These are phyloP conservation scores for Heterocephalus glaber DNA, from an alignment of 2,113 vertebrate species.

Conservation along the genomic window DNA sequence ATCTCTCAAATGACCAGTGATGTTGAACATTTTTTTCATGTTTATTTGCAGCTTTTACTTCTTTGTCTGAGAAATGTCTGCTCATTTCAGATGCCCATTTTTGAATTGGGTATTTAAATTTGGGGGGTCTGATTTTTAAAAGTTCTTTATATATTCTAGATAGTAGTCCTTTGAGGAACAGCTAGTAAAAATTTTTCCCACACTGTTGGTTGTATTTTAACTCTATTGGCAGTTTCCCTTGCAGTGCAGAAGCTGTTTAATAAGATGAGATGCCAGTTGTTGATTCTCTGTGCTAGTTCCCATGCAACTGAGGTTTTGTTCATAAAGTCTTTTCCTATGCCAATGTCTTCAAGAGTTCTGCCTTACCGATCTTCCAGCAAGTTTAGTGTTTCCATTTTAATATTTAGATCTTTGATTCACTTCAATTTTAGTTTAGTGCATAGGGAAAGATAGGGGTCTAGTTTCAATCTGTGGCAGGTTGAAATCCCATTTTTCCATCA, in stretches of 20 bases:
- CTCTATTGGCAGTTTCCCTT: neutral
- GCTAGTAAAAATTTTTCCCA: neutral
- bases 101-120: neutral
- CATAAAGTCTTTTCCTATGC: neutral
- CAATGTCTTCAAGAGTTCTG: neutral
- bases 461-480: neutral
- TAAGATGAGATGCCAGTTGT: neutral
- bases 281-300: neutral
- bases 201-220: neutral
- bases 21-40: too few species aligned
- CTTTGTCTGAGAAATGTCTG: neutral
- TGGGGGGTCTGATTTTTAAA: neutral
- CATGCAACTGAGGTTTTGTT: neutral
- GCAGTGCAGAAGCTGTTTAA: neutral
- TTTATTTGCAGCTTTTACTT: too few species aligned
- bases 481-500: neutral
- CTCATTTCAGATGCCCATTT: neutral
- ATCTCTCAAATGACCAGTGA: too few species aligned
- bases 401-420: neutral
- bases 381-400: neutral
- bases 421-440: neutral
- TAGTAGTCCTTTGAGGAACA: neutral
- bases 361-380: too few species aligned
- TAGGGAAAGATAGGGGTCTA: neutral
- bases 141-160: neutral